A percentile compares a stretch with the other conserved stretches of the same genome.
Evolutionary conservation across 2,888 invertebrate genomes (phyloP).

Genomic region (Plagiodera versicolora): DNA sequence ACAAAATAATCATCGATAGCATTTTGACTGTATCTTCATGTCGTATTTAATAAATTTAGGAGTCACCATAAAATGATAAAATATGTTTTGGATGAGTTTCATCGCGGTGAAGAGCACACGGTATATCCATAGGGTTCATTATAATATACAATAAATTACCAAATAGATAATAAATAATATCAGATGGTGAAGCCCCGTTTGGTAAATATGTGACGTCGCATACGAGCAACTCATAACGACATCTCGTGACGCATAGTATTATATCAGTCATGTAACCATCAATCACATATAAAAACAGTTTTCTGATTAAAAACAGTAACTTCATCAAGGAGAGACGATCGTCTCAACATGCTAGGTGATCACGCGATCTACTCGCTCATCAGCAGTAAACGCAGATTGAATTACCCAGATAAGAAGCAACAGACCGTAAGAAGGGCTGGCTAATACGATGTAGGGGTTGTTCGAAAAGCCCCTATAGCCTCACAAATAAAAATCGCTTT

Average conservation of each 20-base stretch:
- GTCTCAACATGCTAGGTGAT: constrained; percentile 21
- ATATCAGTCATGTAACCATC: constrained; percentile 29
- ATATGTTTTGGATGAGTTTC: too few relatives aligned
- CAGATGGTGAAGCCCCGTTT: background rate
- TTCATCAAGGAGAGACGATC: constrained; percentile 26
- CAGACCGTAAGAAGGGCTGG: background rate
- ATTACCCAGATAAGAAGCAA: background rate
- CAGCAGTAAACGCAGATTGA: background rate
- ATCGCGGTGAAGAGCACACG: too few relatives aligned
- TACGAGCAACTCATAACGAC: constrained; percentile 12
- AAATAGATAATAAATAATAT: background rate
- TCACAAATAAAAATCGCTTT: too few relatives aligned
- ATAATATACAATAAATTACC: too few relatives aligned
- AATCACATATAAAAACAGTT: constrained; percentile 30
- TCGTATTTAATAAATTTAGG: too few relatives aligned
- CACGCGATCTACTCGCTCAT: constrained; percentile 22
- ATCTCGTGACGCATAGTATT: constrained; percentile 27
- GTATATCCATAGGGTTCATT: too few relatives aligned
- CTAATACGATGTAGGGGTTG: too few relatives aligned
- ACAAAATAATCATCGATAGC: too few relatives aligned
- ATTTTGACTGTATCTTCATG: too few relatives aligned
- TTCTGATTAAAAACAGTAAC: constrained; percentile 31
- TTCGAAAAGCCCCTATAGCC: too few relatives aligned
- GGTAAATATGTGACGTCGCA: background rate
- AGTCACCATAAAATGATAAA: too few relatives aligned